Evolutionary conservation across 2,113 vertebrate genomes (phyloP).

Genomic region (Pluvianellus socialis): DNA sequence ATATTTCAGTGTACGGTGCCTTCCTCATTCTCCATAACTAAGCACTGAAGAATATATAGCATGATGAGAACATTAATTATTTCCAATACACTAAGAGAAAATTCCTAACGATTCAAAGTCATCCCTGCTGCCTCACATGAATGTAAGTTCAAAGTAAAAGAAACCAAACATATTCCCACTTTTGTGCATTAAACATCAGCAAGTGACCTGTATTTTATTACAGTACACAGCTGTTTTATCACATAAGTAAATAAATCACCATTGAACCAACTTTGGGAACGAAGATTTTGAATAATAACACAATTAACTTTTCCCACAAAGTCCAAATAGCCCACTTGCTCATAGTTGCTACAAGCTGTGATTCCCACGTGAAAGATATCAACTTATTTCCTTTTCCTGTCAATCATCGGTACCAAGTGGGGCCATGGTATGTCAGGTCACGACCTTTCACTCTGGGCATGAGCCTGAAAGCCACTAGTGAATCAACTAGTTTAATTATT

Average conservation of each 20-base stretch:
- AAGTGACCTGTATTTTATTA: slow-evolving; percentile 62
- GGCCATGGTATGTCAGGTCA: slow-evolving; percentile 85
- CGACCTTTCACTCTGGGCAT: slow-evolving; percentile 85
- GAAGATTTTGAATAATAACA: slow-evolving; percentile 77
- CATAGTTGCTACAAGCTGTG: slow-evolving; percentile 87
- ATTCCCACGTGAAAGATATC: slow-evolving; percentile 96
- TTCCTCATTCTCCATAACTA: slow-evolving; percentile 45
- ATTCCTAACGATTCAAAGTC: slow-evolving; percentile 47
- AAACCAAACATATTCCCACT: slow-evolving; percentile 41
- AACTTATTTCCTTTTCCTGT: slow-evolving; percentile 86
- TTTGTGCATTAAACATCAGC: slow-evolving; percentile 35
- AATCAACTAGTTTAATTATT: slow-evolving; percentile 84
- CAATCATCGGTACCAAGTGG: slow-evolving; percentile 85
- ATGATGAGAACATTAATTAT: slow-evolving; percentile 53
- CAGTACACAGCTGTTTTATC: slow-evolving; percentile 70
- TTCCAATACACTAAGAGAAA: slow-evolving; percentile 31
- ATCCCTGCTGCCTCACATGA: slow-evolving; percentile 13
- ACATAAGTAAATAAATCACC: slow-evolving; percentile 75
- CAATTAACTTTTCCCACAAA: slow-evolving; percentile 91
- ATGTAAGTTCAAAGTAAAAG: slow-evolving; percentile 33
- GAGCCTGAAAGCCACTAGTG: slow-evolving; percentile 85
- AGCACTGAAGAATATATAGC: slow-evolving; percentile 22
- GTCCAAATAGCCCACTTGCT: slow-evolving; percentile 80
- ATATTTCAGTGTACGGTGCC: slow-evolving; percentile 44
- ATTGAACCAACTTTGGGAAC: slow-evolving; percentile 84